Evolutionary conservation across 2,797 vertebrate species (phyloP), one percentile per base, ranked within the genome.

Genomic region (Chanos chanos): DNA sequence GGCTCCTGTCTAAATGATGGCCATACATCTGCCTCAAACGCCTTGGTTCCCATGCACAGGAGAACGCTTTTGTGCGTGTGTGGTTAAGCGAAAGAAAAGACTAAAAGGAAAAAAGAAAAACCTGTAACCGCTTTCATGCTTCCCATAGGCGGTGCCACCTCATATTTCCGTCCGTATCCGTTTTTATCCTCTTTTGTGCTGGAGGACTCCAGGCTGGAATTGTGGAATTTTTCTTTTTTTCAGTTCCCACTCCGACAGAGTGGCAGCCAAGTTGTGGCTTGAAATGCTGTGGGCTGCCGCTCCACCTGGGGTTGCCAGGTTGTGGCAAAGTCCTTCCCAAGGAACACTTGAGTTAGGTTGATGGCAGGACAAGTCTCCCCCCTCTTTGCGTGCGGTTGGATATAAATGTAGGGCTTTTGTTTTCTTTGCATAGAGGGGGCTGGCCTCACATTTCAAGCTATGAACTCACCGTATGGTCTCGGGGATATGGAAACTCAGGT

Each of bases 61-160:
- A 60, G 51, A 54, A 30, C 24, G n/a, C 10, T 64, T 70, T 80
- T 75, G 76, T 58, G 74, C 78, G 68, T 60, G 44, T 49, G 61
- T 74, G 71, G 71, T 66, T 2, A 30, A 62, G 52, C 52, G 44
- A 57, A 43, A 37, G 84, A 43, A 89, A 87, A 71, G 76, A n/a
- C 34, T 40, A 48, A 63, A 51, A 88, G 88, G 88, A 87, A 44
- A 49, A 51, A 48, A 54, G 87, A 86, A 86, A 90, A 89, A 92
- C 89, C 87, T 93, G 90, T 89, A 91, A 93, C 91, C 84, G 85
- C 90, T 85, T 86, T 94, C 89, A 91, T 94, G 92, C 93, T 89
- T 91, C 89, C 90, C 92, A 92, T 92, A 93, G 93, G 93, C 91
- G 89, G 90, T 90, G 89, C 92, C 92, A 90, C 91, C 92, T 92